These are phyloP conservation scores for Telenomus remus DNA, from an alignment of 1,140 invertebrate species.

Conservation along the genomic window DNA sequence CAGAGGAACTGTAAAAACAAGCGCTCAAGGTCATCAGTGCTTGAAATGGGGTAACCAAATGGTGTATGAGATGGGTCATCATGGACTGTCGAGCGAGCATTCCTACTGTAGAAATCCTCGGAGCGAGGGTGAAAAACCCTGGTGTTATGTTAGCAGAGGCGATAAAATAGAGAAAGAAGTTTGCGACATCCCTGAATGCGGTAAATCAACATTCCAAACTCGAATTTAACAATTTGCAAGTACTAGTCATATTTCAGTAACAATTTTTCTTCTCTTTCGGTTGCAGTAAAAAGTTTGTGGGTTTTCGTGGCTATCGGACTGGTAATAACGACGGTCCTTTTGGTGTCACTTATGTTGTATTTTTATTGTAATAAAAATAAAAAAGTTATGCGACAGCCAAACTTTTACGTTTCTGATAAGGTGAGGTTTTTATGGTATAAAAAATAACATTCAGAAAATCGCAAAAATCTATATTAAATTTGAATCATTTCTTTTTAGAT, in stretches of 20 bases:
- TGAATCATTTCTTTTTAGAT: conserved; percentile 64
- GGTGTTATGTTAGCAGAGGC: conserved; percentile 90
- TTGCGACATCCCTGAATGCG: conserved; percentile 91
- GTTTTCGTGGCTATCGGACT: conserved; percentile 78
- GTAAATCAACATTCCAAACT: conserved; percentile 63
- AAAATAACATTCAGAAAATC: too few relatives aligned
- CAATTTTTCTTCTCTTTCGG: conserved; percentile 38
- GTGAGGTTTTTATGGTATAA: conserved; percentile 44
- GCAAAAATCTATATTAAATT: too few relatives aligned
- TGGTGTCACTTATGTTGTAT: conserved; percentile 72
- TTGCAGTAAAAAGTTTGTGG: conserved; percentile 76
- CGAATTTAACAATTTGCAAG: too few relatives aligned
- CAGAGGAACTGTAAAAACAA: conserved; percentile 84
- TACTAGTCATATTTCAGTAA: background rate
- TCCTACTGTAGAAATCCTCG: conserved; percentile 96
- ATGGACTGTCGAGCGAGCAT: conserved; percentile 89
- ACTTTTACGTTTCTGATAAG: conserved; percentile 71
- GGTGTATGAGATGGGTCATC: conserved; percentile 84
- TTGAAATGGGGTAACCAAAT: conserved; percentile 89
- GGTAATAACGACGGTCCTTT: conserved; percentile 73
- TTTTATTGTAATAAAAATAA: conserved; percentile 63
- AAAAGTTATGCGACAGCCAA: conserved; percentile 67
- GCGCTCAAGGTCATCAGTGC: conserved; percentile 84
- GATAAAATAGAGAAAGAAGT: conserved; percentile 81
- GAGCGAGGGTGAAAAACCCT: conserved; percentile 85